phyloP scores from a whole-genome alignment of 2,113 vertebrate genomes.

The Calidris pugnax region DNA sequence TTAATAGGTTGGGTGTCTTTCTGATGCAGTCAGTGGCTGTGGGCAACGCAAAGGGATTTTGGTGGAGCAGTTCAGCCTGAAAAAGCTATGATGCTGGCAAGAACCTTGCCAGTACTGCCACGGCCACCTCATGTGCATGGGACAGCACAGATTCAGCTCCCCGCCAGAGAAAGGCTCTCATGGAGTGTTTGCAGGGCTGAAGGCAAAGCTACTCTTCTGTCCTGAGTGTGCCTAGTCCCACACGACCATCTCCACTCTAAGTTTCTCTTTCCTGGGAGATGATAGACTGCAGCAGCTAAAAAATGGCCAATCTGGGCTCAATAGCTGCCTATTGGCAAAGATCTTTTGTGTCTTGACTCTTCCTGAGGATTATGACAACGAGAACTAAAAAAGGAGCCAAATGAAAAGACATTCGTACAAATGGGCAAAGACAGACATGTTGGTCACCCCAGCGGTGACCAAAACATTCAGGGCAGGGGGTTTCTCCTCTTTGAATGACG shows the following conservation, averaged over 20 bases:
- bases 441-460: neutral
- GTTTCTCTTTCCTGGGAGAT: neutral
- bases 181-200: neutral
- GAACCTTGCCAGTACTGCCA: neutral
- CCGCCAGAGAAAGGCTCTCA: neutral
- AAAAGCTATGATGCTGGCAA: neutral
- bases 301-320: neutral
- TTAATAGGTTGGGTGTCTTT: neutral
- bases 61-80: neutral
- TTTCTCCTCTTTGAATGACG: neutral
- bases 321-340: neutral
- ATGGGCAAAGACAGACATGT: rapidly evolving
- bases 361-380: neutral
- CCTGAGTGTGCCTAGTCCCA: neutral
- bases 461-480: neutral
- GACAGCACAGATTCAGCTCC: neutral
- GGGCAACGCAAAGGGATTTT: neutral
- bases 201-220: neutral
- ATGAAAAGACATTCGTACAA: neutral
- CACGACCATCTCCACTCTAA: rapidly evolving
- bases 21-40: too few relatives aligned
- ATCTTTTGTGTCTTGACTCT: neutral
- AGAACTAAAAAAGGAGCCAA: neutral
- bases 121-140: rapidly evolving
- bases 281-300: neutral